Percentiles rank a stretch among this genome's conserved stretches.
phyloP scores from a whole-genome alignment of 2,888 invertebrate species.

The Agrochola litura region DNA sequence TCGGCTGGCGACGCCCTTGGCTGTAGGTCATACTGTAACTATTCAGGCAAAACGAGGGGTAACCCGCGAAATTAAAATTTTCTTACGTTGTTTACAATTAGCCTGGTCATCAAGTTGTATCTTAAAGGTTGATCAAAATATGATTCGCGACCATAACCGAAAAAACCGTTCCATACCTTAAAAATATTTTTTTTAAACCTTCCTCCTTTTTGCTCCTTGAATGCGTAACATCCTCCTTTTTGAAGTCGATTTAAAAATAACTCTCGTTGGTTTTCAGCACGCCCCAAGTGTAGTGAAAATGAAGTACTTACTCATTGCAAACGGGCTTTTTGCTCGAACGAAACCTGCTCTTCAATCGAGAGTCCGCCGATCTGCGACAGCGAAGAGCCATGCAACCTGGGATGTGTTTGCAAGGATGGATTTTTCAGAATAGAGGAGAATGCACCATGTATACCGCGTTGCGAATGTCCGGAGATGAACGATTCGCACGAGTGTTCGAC shows the following conservation, averaged over 20 bases:
- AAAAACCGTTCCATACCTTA: too few species aligned
- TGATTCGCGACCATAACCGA: too few species aligned
- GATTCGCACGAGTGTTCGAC: not conserved
- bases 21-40: too few species aligned
- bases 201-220: too few species aligned
- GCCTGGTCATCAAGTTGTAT: too few species aligned
- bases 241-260: not conserved
- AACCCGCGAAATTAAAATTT: too few species aligned
- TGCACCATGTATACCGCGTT: slow-evolving; percentile 12
- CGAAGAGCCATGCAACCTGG: slow-evolving; percentile 9
- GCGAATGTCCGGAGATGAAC: slow-evolving; percentile 17
- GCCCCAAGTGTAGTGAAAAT: slow-evolving; percentile 13
- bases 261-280: slow-evolving; percentile 11
- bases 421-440: slow-evolving; percentile 18
- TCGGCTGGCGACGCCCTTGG: too few species aligned
- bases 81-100: too few species aligned
- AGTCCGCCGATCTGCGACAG: slow-evolving; percentile 1
- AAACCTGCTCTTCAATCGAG: slow-evolving; percentile 18
- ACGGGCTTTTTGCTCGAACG: slow-evolving; percentile 13
- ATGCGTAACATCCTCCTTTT: not conserved
- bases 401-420: slow-evolving; percentile 25
- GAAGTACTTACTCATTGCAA: slow-evolving; percentile 35
- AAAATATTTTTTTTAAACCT: too few species aligned
- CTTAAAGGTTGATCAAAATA: too few species aligned
- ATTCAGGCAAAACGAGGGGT: too few species aligned